Base-by-base conservation (phyloP, 1,140 invertebrate species). In the Bemisia tabaci region DNA sequence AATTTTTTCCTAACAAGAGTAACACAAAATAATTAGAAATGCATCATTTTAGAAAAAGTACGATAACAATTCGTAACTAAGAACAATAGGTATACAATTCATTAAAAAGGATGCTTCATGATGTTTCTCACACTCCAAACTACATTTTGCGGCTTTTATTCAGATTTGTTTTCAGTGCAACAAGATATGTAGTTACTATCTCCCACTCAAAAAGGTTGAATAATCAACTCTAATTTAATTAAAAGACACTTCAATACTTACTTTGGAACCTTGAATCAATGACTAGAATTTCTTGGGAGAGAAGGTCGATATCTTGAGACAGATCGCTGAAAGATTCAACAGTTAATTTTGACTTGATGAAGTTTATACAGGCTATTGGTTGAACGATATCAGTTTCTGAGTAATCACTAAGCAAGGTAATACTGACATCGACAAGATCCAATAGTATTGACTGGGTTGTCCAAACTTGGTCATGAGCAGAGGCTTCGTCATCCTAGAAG, bases 231-330 rank as follows among this genome's bases (percentile, higher is more conserved):
- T n/a, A n/a, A n/a, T n/a, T n/a, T n/a, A n/a, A n/a, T n/a, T n/a
- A n/a, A n/a, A n/a, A n/a, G n/a, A n/a, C 48, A n/a, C n/a, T n/a
- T n/a, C n/a, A n/a, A n/a, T n/a, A 59, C 64, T 68, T 70, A 72
- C 69, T 68, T 62, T 83, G 78, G 73, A 82, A 92, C 67, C 91
- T 82, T 12, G 88, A 91, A 75, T 97, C 95, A 48, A 83, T 85
- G 61, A 95, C 84, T 0, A 92, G 76, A 74, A 97, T 96, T 77
- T 96, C 93, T 75, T 91, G 88, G 0, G 93, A 97, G 0, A 95
- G 90, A 2, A 97, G 79, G 79, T 96, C 94, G 26, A 97, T 86
- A 73, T 97, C 94, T 78, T 92, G 92, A 12, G 90, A 88, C 12
- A 88, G 84, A 78, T 97, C 91, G 68, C 90, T 94, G 73, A 87